Evolutionary conservation across 37 sponge, comb jelly and placozoan genomes (phyloP).

Genomic region (Halisarca cf. caerulea): DNA sequence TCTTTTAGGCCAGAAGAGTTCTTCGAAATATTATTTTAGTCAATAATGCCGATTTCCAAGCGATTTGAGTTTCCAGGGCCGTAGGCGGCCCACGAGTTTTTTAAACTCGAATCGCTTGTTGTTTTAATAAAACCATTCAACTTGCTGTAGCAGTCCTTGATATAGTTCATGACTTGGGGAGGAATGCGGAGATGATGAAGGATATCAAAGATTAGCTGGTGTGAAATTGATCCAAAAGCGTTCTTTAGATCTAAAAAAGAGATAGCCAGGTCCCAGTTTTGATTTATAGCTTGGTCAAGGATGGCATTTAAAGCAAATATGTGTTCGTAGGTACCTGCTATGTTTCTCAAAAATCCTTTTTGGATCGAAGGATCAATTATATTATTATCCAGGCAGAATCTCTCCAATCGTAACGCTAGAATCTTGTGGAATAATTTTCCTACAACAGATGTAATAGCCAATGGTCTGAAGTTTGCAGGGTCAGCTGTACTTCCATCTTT

Average conservation of each 20-base stretch:
- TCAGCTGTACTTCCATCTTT: too few relatives aligned
- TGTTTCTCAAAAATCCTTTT: slow-evolving; percentile 21
- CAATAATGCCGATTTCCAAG: too few relatives aligned
- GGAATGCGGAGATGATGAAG: background rate
- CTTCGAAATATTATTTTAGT: too few relatives aligned
- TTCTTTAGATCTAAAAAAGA: slow-evolving; percentile 47
- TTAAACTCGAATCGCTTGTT: too few relatives aligned
- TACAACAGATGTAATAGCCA: too few relatives aligned
- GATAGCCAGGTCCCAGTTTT: slow-evolving; percentile 6
- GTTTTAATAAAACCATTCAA: slow-evolving; percentile 13
- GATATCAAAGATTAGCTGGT: slow-evolving; percentile 8
- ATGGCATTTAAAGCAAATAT: slow-evolving; percentile 34
- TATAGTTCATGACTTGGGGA: background rate
- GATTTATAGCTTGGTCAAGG: slow-evolving; percentile 22
- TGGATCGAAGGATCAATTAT: background rate
- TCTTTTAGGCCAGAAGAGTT: too few relatives aligned
- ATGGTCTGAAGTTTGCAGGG: too few relatives aligned
- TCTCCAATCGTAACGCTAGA: too few relatives aligned
- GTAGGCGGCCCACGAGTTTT: too few relatives aligned
- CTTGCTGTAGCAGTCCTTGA: background rate
- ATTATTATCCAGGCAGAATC: too few relatives aligned
- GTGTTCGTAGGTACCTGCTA: slow-evolving; percentile 26
- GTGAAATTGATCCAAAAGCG: slow-evolving; percentile 49
- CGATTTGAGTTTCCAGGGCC: too few relatives aligned
- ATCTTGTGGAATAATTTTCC: too few relatives aligned